phyloP scores from a whole-genome alignment of 2,113 vertebrate species.

The Cyphomyrus plagiostoma region DNA sequence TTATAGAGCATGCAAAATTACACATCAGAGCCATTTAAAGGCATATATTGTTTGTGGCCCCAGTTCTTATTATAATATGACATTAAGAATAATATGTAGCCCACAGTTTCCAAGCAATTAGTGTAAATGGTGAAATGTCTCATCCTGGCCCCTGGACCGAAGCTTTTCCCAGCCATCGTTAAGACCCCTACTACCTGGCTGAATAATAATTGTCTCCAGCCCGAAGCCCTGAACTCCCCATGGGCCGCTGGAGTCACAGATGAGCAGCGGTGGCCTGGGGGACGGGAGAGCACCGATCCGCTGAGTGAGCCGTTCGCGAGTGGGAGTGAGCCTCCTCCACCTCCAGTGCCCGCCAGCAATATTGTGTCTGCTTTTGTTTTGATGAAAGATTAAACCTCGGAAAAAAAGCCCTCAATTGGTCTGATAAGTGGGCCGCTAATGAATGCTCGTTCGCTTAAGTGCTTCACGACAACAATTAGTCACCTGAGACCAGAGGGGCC shows the following conservation, averaged over 20 bases:
- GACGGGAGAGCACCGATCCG: background rate
- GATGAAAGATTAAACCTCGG: background rate
- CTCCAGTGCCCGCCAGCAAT: background rate
- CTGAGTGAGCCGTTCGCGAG: background rate
- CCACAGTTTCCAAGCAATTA: background rate
- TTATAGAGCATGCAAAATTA: background rate
- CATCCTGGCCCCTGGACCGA: background rate
- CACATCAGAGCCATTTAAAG: background rate
- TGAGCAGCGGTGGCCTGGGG: background rate
- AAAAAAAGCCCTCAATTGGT: background rate
- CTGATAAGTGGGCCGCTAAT: constrained; percentile 13
- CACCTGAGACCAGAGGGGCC: constrained; percentile 18
- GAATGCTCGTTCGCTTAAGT: constrained; percentile 17
- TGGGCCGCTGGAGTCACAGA: background rate
- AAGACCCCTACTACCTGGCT: background rate
- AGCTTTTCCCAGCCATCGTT: background rate
- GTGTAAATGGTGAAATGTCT: background rate
- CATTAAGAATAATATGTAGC: background rate
- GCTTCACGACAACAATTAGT: constrained; percentile 23
- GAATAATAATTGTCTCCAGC: background rate
- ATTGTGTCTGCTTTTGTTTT: background rate
- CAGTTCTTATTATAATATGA: background rate
- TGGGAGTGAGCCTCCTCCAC: background rate
- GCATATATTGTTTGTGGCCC: background rate
- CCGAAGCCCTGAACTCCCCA: background rate